Evolutionary conservation across 2,113 vertebrate species (phyloP).

Genomic region (Mobula birostris): DNA sequence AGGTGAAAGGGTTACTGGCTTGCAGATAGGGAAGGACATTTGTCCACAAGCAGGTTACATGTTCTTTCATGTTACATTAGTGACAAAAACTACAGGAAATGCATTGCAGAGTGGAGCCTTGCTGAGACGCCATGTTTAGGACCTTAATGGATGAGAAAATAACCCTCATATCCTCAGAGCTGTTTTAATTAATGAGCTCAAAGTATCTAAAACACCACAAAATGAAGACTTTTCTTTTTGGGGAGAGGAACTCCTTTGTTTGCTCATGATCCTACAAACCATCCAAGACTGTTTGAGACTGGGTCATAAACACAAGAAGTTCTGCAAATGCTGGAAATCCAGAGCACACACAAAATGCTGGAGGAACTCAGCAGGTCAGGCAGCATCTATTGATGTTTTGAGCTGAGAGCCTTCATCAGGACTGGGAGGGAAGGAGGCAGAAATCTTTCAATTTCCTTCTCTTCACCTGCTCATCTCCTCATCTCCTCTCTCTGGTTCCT

Average conservation of each 20-base stretch:
- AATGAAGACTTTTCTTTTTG: background rate
- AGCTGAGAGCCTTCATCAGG: too few species aligned
- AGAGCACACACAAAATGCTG: too few species aligned
- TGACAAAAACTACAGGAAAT: background rate
- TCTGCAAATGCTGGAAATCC: too few species aligned
- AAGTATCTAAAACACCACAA: background rate
- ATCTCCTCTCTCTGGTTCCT: too few species aligned
- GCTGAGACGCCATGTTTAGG: background rate
- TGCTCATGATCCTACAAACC: background rate
- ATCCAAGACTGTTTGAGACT: background rate
- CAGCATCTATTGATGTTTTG: too few species aligned
- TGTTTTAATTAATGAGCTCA: background rate
- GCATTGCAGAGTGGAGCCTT: background rate
- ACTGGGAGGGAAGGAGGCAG: too few species aligned
- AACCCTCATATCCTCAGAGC: background rate
- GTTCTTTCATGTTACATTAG: background rate
- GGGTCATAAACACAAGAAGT: too few species aligned
- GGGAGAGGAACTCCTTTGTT: background rate
- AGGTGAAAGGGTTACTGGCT: background rate
- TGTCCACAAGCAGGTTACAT: background rate
- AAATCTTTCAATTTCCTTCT: too few species aligned
- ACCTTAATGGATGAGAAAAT: background rate
- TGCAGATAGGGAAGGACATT: background rate
- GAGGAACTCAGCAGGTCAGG: too few species aligned
- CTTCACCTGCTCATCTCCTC: too few species aligned